phyloP scores from a whole-genome alignment of 2,113 vertebrate species.

The Rynchops niger region DNA sequence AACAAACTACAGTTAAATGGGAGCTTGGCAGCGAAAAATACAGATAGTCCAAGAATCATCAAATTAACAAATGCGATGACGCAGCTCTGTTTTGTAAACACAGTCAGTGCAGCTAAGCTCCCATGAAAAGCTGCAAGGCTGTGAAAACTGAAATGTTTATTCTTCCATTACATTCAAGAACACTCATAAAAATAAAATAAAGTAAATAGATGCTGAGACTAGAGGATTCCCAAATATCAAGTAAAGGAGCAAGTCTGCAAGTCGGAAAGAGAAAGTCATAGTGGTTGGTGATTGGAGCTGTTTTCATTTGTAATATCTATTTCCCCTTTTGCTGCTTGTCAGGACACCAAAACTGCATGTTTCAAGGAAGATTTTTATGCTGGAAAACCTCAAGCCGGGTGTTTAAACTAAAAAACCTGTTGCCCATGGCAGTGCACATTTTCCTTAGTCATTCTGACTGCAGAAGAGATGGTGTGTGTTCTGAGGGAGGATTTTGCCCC shows the following conservation, averaged over 20 bases:
- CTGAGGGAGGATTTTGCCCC: background rate
- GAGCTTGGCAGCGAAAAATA: background rate
- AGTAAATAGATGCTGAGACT: background rate
- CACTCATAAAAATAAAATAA: conserved; percentile 33
- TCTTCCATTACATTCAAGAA: conserved; percentile 15
- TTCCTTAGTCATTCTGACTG: background rate
- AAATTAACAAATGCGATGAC: conserved; percentile 12
- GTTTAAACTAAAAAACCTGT: background rate
- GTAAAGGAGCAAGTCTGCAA: background rate
- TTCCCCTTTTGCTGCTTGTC: background rate
- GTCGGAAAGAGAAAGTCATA: background rate
- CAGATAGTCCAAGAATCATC: background rate
- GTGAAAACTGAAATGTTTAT: conserved; percentile 40
- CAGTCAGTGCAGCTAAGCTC: background rate
- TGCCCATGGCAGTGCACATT: background rate
- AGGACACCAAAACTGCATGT: background rate
- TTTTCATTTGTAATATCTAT: background rate
- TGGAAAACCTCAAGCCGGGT: background rate
- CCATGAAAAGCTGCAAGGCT: conserved; percentile 20
- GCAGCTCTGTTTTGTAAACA: conserved; percentile 50
- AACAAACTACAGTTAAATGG: background rate
- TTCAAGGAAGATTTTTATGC: background rate
- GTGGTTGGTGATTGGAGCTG: background rate
- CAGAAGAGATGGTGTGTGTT: background rate
- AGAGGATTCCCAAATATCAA: background rate